Base-by-base conservation (phyloP, 53 echinoderm and acorn worm genomes). In the Astropecten irregularis region DNA sequence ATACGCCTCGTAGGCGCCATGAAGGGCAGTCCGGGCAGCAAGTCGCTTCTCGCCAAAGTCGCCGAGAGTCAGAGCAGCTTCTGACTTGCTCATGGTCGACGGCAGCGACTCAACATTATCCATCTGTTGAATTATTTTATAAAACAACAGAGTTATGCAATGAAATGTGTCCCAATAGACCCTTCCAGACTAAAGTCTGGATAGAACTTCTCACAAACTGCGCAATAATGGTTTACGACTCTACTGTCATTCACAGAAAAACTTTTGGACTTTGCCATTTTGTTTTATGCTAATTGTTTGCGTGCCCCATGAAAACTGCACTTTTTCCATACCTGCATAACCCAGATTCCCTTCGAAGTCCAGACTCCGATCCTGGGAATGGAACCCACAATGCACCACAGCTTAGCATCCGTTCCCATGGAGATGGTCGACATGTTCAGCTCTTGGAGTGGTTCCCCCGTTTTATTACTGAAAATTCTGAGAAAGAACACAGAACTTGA, bases 241-340 rank as follows among this genome's bases (percentile, higher is more conserved):
- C n/a, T n/a, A n/a, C n/a, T n/a, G n/a, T n/a, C n/a, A n/a, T n/a
- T n/a, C n/a, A n/a, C n/a, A n/a, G n/a, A n/a, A n/a, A n/a, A n/a
- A n/a, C n/a, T n/a, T n/a, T n/a, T n/a, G n/a, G n/a, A n/a, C n/a
- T n/a, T n/a, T n/a, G n/a, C n/a, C n/a, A n/a, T n/a, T n/a, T n/a
- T n/a, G n/a, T n/a, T n/a, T n/a, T n/a, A n/a, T n/a, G n/a, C n/a
- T n/a, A n/a, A n/a, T n/a, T n/a, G n/a, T n/a, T n/a, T n/a, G n/a
- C n/a, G n/a, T n/a, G n/a, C n/a, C n/a, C n/a, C n/a, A n/a, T n/a
- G n/a, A n/a, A n/a, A n/a, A n/a, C n/a, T n/a, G n/a, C n/a, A n/a
- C n/a, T n/a, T n/a, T n/a, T n/a, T n/a, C n/a, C n/a, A 0, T 40
- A 91, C 91, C 85, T 91, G 91, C 68, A 88, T 46, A 16, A 88